A percentile compares a stretch with the other conserved stretches of the same genome.
Conservation (phyloP, 37 sponge, comb jelly and placozoan genomes). For the Agelas oroides region DNA sequence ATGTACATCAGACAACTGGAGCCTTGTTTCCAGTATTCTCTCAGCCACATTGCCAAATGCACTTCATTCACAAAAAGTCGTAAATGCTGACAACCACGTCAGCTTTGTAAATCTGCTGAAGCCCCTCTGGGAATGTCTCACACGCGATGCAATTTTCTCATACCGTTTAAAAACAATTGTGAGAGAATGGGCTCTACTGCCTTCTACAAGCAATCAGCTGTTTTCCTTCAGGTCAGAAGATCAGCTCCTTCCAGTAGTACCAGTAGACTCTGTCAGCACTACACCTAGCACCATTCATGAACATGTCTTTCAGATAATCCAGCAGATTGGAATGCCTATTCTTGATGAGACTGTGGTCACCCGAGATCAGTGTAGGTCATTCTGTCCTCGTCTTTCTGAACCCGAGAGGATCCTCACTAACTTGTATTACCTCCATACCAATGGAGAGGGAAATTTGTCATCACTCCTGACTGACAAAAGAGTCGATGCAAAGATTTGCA, state of each 20-base stretch:
- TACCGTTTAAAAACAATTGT: neutral
- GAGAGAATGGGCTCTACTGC: constrained; percentile 12
- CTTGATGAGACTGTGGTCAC: neutral
- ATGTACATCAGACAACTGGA: neutral
- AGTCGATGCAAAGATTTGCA: neutral
- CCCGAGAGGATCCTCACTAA: neutral
- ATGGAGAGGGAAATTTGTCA: neutral
- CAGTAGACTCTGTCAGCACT: neutral
- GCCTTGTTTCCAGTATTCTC: neutral
- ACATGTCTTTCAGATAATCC: neutral
- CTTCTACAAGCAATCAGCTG: neutral
- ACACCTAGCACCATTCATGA: neutral
- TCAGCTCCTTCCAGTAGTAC: constrained; percentile 8
- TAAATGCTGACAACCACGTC: too few species aligned
- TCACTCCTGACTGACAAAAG: neutral
- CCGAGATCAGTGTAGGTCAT: neutral
- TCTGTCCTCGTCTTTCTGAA: constrained; percentile 4
- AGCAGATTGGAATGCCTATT: constrained; percentile 6
- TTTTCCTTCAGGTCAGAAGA: neutral
- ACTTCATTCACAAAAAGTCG: neutral
- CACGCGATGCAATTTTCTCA: neutral
- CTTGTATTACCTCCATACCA: neutral
- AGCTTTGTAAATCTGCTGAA: neutral
- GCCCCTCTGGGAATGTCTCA: constrained; percentile 8
- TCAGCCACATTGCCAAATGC: neutral